Base-by-base conservation (phyloP, 1,140 invertebrate species). In the Berghia stephanieae region DNA sequence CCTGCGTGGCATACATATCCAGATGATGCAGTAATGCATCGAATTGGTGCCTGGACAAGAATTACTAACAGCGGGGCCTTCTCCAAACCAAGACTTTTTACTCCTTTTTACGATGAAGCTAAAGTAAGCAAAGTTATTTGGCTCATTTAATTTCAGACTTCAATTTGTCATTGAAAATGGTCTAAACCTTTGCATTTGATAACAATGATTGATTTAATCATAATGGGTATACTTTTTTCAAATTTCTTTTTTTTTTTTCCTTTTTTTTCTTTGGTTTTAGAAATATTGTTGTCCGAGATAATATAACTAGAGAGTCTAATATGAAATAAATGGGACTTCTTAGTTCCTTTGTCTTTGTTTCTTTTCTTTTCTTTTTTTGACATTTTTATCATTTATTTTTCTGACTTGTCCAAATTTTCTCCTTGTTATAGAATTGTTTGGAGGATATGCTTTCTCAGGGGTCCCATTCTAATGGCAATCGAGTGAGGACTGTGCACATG, bases 41-140 rank as follows among this genome's bases (percentile, higher is more conserved):
- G 92, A 34, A 92, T 83, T 0, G 92, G 81, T 24, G 94, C 96
- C 38, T 97, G 96, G 96, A 94, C 96, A 81, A 91, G 94, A 55
- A 93, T 94, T 66, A 92, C 92, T 18, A 94, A 94, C 84, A 94
- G 94, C 85, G 95, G 95, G 57, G 90, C 95, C 38, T 96, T 94
- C 89, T 93, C 96, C 0, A 93, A 94, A 81, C 95, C 96, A 60
- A 91, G 96, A 34, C 92, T 97, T 42, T 98, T 97, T 89, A 94
- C 95, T 91, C 96, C 96, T 21, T 97, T 97, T 88, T 95, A 96
- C 83, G 96, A 98, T 86, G 96, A 98, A 91, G 93, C 95, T 1
- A 97, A 97, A 92, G 94, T 94, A 87, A 81, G 79, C 75, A 73
- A 66, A 31, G 8, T 57, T n/a, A n/a, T n/a, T n/a, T n/a, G n/a